Conservation (phyloP, 64 coral and sea anemone genomes). For the Actinia tenebrosa region DNA sequence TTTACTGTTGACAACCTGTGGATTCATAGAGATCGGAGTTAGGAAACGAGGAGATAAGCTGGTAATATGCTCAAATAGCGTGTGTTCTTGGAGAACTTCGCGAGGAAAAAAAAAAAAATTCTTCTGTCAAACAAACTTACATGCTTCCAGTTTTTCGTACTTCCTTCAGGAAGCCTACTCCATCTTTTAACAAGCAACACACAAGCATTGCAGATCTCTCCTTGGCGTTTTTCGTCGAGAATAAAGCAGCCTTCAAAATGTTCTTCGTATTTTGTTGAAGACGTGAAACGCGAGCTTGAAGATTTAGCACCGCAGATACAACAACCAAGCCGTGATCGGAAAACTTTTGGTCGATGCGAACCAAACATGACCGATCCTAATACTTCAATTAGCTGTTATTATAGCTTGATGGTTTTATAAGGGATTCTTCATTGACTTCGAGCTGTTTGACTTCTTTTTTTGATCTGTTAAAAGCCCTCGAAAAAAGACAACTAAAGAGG, state of each 20-base stretch:
- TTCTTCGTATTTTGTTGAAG: slow-evolving; percentile 86
- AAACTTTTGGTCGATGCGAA: slow-evolving; percentile 85
- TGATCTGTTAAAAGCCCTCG: not conserved
- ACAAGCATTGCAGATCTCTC: slow-evolving; percentile 97
- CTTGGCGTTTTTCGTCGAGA: slow-evolving; percentile 60
- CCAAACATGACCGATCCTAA: slow-evolving; percentile 57
- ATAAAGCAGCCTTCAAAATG: slow-evolving; percentile 91
- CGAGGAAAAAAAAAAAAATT: not conserved
- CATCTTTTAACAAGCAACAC: slow-evolving; percentile 92
- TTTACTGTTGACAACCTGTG: slow-evolving; percentile 79
- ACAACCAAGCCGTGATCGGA: slow-evolving; percentile 83
- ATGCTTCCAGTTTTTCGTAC: slow-evolving; percentile 91
- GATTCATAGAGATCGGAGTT: slow-evolving; percentile 16
- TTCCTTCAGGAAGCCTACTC: slow-evolving; percentile 78
- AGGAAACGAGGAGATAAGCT: not conserved
- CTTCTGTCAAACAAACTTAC: slow-evolving; percentile 46
- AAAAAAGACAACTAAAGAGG: not conserved
- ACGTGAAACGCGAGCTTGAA: slow-evolving; percentile 91
- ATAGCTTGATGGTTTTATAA: not conserved
- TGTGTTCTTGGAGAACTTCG: not conserved
- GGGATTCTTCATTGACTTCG: slow-evolving; percentile 1
- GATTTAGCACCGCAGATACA: slow-evolving; percentile 99
- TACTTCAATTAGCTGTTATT: not conserved
- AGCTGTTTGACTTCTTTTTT: not conserved
- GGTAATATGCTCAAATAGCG: slow-evolving; percentile 12